phyloP scores from a whole-genome alignment of 2,797 vertebrate genomes.

The Vultur gryphus region DNA sequence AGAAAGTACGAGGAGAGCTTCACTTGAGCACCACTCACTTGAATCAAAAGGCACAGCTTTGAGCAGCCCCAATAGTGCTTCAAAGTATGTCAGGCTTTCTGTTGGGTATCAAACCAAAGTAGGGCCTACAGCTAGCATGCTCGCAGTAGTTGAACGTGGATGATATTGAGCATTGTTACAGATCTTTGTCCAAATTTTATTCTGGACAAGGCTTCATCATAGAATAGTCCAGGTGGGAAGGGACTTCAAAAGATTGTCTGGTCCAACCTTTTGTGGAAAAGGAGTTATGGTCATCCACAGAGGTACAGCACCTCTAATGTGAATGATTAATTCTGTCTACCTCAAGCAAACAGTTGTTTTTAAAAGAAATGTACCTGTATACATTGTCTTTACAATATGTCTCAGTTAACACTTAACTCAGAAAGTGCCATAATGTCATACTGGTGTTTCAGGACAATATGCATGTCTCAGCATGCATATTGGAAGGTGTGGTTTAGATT shows the following conservation, averaged over 20 bases:
- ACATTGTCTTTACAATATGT: background rate
- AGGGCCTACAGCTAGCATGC: background rate
- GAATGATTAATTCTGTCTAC: background rate
- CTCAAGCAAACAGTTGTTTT: background rate
- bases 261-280: background rate
- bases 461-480: background rate
- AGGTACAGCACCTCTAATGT: background rate
- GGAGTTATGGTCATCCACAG: background rate
- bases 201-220: background rate
- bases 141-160: background rate
- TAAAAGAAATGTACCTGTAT: background rate
- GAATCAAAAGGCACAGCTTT: background rate
- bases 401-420: background rate
- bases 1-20: background rate
- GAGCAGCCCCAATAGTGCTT: background rate
- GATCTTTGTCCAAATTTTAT: background rate
- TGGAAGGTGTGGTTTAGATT: background rate
- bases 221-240: background rate
- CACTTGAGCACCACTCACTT: background rate
- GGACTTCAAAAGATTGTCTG: background rate
- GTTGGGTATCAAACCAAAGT: background rate
- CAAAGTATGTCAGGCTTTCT: background rate
- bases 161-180: background rate
- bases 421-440: background rate
- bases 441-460: background rate